phyloP scores from a whole-genome alignment of 2,888 invertebrate species.

The Aquatica leii region DNA sequence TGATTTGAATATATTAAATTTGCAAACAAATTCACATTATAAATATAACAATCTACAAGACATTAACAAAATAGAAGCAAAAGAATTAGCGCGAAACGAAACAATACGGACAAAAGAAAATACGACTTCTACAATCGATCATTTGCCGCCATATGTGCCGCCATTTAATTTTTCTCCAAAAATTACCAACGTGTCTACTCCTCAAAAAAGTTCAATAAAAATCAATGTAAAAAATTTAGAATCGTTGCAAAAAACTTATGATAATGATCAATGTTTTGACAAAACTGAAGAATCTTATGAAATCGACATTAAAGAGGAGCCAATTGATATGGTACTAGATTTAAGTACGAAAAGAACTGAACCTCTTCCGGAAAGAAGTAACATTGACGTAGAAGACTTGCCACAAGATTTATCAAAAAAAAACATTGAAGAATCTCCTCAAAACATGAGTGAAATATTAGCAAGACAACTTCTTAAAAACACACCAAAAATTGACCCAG shows the following conservation, averaged over 20 bases:
- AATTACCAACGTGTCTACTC: conserved; percentile 46
- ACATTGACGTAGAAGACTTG: conserved; percentile 47
- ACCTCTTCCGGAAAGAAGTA: conserved; percentile 46
- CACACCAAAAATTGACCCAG: conserved; percentile 69
- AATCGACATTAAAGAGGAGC: conserved; percentile 48
- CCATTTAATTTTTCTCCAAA: conserved; percentile 48
- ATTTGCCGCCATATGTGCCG: conserved; percentile 42
- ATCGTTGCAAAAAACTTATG: conserved; percentile 65
- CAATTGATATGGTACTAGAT: conserved; percentile 71
- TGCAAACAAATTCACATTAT: conserved; percentile 4
- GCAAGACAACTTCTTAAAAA: conserved; percentile 75
- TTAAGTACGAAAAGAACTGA: conserved; percentile 75
- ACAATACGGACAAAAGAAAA: conserved; percentile 49
- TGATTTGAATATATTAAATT: not conserved
- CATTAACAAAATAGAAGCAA: conserved; percentile 31
- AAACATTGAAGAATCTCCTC: conserved; percentile 52
- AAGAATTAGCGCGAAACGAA: conserved; percentile 48
- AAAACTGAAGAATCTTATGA: conserved; percentile 1
- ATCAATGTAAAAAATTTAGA: conserved; percentile 68
- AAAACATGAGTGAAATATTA: conserved; percentile 60
- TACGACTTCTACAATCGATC: conserved; percentile 39
- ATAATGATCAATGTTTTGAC: conserved; percentile 56
- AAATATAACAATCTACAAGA: not conserved
- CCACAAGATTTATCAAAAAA: conserved; percentile 63
- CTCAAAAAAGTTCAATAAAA: conserved; percentile 48